Conservation (phyloP, 2,113 vertebrate species). For the Xerus inauris region DNA sequence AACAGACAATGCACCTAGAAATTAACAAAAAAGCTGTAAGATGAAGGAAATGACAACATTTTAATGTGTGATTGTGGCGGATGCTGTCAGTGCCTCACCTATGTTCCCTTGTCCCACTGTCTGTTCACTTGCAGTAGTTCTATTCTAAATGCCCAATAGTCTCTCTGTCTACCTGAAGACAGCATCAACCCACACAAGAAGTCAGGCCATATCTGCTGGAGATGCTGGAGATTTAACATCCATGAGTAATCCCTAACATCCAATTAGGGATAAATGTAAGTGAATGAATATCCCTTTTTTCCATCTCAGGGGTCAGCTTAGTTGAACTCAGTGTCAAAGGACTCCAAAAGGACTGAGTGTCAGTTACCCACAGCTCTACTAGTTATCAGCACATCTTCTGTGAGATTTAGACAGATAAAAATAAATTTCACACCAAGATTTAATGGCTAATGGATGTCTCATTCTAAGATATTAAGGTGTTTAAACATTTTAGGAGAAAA, state of each 20-base stretch:
- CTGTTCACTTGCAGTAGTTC: not conserved
- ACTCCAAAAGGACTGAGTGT: not conserved
- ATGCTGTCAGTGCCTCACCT: not conserved
- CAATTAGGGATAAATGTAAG: not conserved
- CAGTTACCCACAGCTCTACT: too few relatives aligned
- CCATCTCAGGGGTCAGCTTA: not conserved
- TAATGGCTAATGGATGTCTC: not conserved
- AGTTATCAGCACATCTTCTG: not conserved
- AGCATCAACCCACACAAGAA: not conserved
- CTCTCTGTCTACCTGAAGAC: not conserved
- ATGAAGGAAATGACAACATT: not conserved
- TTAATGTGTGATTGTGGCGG: not conserved
- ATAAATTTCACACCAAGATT: not conserved
- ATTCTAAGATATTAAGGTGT: not conserved
- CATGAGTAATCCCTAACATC: not conserved
- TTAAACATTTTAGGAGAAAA: not conserved
- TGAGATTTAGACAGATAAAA: not conserved
- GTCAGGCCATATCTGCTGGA: not conserved
- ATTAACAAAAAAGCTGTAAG: not conserved
- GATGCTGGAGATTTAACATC: not conserved
- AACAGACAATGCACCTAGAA: not conserved
- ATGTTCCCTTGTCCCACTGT: not conserved
- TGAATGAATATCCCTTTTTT: not conserved
- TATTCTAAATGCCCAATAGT: not conserved
- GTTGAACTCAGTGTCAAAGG: not conserved